These are phyloP conservation scores for Hipparchia sbordonii DNA, from an alignment of 2,888 invertebrate species.

Conservation along the genomic window DNA sequence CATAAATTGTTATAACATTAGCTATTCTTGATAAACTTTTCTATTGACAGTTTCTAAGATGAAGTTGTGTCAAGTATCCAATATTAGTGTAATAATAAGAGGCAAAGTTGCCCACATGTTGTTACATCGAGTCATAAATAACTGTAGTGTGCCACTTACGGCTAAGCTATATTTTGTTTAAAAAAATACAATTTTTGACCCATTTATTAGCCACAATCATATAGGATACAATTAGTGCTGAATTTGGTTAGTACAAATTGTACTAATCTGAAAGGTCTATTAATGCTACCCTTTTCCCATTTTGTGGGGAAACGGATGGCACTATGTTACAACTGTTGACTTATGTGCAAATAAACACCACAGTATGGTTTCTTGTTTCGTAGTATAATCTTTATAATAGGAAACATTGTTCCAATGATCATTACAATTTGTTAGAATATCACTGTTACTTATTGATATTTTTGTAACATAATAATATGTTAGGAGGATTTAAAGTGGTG, in stretches of 20 bases:
- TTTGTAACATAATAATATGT: constrained; percentile 53
- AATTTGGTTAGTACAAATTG: too few species aligned
- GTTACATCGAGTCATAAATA: neutral
- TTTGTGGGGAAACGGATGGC: too few species aligned
- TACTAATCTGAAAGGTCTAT: too few species aligned
- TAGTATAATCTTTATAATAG: constrained; percentile 8
- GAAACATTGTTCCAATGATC: constrained; percentile 13
- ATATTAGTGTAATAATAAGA: neutral
- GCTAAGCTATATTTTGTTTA: neutral
- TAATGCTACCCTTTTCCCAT: too few species aligned
- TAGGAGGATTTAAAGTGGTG: constrained; percentile 36
- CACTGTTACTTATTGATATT: constrained; percentile 63
- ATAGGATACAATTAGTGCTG: neutral
- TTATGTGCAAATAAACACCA: neutral
- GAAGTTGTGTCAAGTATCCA: neutral
- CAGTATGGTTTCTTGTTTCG: neutral
- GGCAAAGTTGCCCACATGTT: neutral
- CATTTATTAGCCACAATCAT: constrained; percentile 1
- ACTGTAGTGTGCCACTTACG: neutral
- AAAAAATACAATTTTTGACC: neutral
- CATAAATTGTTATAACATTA: neutral
- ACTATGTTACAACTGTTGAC: too few species aligned
- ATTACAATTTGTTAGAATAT: constrained; percentile 41
- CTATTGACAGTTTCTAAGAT: neutral
- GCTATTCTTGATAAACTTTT: neutral